Evolutionary conservation across 2,888 invertebrate genomes (phyloP).

Genomic region (Lithophane semibrunnea): DNA sequence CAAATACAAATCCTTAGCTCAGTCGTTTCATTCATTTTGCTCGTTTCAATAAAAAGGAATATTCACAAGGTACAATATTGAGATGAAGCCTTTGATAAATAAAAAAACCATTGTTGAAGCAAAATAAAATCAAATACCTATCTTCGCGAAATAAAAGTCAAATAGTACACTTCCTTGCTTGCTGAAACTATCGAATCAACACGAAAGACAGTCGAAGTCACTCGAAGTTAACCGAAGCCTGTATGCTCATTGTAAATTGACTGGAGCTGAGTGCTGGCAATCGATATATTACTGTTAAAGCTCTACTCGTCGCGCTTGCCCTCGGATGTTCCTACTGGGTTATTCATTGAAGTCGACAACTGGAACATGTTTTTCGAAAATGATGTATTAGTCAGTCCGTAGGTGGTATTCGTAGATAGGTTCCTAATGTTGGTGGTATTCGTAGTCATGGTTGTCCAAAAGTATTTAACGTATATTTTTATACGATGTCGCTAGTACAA

Average conservation of each 20-base stretch:
- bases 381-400: too few species aligned
- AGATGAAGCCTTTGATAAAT: background rate
- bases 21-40: constrained; percentile 12
- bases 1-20: constrained; percentile 8
- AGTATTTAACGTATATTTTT: background rate
- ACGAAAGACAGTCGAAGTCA: constrained; percentile 6
- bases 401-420: background rate
- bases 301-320: constrained; percentile 16
- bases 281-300: constrained; percentile 41
- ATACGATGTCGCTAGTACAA: background rate
- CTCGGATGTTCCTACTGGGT: constrained; percentile 20
- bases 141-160: constrained; percentile 15
- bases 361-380: background rate
- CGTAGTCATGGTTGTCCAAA: background rate
- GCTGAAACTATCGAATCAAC: constrained; percentile 18
- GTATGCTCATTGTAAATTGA: constrained; percentile 48
- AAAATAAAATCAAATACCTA: constrained; percentile 26
- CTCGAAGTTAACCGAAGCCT: constrained; percentile 23
- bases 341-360: constrained; percentile 29
- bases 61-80: constrained; percentile 16
- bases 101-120: background rate
- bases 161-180: constrained; percentile 21
- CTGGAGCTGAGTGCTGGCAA: constrained; percentile 30
- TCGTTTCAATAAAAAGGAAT: constrained; percentile 31
- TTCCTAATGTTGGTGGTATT: background rate